phyloP scores from a whole-genome alignment of 1,140 invertebrate genomes.

The Aleiodes sp. region DNA sequence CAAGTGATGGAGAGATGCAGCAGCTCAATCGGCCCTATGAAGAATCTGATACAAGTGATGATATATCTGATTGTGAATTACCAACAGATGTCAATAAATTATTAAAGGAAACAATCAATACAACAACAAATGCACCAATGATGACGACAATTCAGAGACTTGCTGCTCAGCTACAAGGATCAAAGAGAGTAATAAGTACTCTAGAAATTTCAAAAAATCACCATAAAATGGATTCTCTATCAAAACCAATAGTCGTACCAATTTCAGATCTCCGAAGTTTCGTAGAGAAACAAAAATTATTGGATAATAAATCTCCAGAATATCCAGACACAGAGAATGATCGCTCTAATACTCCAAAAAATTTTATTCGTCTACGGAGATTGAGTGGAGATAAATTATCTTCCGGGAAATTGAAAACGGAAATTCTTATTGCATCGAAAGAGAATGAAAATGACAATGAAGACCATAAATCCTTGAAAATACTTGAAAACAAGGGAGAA shows the following conservation, averaged over 20 bases:
- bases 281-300: not conserved
- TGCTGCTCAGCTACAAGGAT: constrained; percentile 55
- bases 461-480: not conserved
- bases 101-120: constrained; percentile 49
- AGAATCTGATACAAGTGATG: constrained; percentile 49
- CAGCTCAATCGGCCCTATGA: constrained; percentile 41
- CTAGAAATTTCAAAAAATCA: not conserved
- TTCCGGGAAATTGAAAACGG: constrained; percentile 28
- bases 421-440: not conserved
- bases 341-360: constrained; percentile 35
- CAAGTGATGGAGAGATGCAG: not conserved
- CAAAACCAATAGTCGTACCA: constrained; percentile 19
- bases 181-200: too few relatives aligned
- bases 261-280: constrained; percentile 24
- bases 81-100: constrained; percentile 56
- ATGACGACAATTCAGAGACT: constrained; percentile 60
- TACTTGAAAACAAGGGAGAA: constrained; percentile 35
- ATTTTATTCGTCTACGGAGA: constrained; percentile 56
- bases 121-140: constrained; percentile 52
- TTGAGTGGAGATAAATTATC: constrained; percentile 60
- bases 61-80: constrained; percentile 52
- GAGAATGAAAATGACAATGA: constrained; percentile 6
- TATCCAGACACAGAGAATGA: not conserved
- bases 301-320: not conserved
- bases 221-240: not conserved